Base-by-base conservation (phyloP, 2,888 invertebrate genomes). In the Sericinus montela region DNA sequence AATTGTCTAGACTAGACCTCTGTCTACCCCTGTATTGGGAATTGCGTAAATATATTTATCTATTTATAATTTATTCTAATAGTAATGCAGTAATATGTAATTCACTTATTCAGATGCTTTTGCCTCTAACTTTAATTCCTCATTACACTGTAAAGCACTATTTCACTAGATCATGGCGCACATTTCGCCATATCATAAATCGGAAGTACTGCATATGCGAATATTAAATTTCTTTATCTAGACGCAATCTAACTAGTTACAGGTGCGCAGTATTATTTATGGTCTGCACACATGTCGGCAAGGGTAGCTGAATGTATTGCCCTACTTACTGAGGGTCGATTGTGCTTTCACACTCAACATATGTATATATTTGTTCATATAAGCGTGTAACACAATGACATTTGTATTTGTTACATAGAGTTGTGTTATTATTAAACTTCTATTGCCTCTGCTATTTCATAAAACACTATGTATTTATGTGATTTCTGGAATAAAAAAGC, bases 251-350 rank as follows among this genome's bases (percentile, higher is more conserved):
- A 73, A 75, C 71, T 63, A 72, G 76, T 77, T 77, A 72, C 81
- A 84, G 84, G 82, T 84, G 80, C 68, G 77, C 69, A 59, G 57
- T 64, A 68, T 77, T 73, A 82, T 84, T 83, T 83, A 84, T 79
- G 75, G 62, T 67, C 62, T 68, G 66, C 74, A 71, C 80, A 81
- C 72, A 72, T 80, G 81, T 66, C 62, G 68, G 69, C 65, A 74
- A 74, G 75, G 77, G 75, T 63, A 62, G 66, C 63, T 69, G 71
- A 76, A 80, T 79, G 79, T 80, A 80, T 81, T 79, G 75, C 75
- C 73, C 75, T 69, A 79, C 76, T 80, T 80, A 75, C 69, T 45
- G 59, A 53, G 65, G 78, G 74, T 73, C 72, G 73, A 74, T 72
- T 67, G 66, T 63, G 65, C 64, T 64, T 67, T 71, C 66, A 62